Evolutionary conservation across 2,113 vertebrate genomes (phyloP).

Genomic region (Gobio gobio): DNA sequence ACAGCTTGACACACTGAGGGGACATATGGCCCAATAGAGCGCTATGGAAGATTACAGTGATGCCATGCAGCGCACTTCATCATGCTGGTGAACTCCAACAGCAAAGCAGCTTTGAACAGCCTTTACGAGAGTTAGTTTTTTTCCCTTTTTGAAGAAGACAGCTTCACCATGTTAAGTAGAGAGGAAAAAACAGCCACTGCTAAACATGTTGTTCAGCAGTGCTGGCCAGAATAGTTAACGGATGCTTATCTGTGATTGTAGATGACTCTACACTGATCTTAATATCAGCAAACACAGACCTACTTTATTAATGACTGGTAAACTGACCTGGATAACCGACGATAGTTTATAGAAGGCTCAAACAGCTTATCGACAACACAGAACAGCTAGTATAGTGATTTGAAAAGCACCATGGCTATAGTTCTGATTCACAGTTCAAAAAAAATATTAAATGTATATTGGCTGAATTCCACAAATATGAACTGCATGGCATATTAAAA

Average conservation of each 20-base stretch:
- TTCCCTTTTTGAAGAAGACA: slow-evolving; percentile 15
- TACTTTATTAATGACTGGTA: background rate
- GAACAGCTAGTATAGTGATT: slow-evolving; percentile 6
- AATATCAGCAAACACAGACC: background rate
- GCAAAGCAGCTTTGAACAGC: slow-evolving; percentile 40
- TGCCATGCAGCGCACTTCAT: slow-evolving; percentile 48
- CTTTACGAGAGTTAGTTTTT: slow-evolving; percentile 4
- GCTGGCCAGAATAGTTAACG: background rate
- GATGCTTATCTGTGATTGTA: background rate
- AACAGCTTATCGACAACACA: slow-evolving; percentile 2
- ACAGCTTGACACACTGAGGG: slow-evolving; percentile 23
- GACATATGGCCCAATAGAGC: slow-evolving; percentile 48
- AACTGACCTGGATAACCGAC: slow-evolving; percentile 1
- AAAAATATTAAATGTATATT: background rate
- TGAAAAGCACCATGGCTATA: background rate
- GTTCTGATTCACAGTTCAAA: slow-evolving; percentile 49
- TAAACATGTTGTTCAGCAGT: background rate
- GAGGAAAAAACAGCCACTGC: background rate
- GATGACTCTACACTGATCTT: background rate
- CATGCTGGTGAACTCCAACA: slow-evolving; percentile 33
- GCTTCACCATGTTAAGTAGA: background rate
- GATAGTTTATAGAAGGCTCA: slow-evolving; percentile 3
- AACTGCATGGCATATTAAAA: slow-evolving; percentile 2
- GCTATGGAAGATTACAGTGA: slow-evolving; percentile 37
- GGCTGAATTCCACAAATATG: slow-evolving; percentile 9